These are phyloP conservation scores for Lordiphosa andalusiaca DNA, from an alignment of 2,888 invertebrate genomes.

Conservation along the genomic window DNA sequence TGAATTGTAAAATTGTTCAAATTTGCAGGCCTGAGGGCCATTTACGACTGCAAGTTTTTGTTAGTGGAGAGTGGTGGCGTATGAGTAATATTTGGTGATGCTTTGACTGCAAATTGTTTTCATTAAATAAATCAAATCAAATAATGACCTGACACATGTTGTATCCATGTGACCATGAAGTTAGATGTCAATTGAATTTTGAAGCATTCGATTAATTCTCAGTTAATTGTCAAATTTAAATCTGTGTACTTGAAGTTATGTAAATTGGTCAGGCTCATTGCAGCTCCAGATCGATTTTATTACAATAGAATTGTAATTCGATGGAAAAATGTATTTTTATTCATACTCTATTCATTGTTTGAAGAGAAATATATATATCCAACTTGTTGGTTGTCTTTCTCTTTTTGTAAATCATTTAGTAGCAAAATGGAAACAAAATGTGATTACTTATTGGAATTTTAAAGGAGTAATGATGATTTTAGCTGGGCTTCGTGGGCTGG, in stretches of 20 bases:
- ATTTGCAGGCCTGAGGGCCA: constrained; percentile 13
- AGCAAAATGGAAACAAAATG: too few relatives aligned
- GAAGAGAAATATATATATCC: too few relatives aligned
- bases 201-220: constrained; percentile 16
- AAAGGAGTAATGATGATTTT: too few relatives aligned
- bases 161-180: constrained; percentile 21
- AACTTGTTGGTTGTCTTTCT: too few relatives aligned
- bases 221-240: constrained; percentile 14
- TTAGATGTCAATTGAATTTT: constrained; percentile 11
- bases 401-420: too few relatives aligned
- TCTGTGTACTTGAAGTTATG: neutral
- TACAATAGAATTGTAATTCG: too few relatives aligned
- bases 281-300: too few relatives aligned
- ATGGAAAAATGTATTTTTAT: too few relatives aligned
- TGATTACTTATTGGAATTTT: too few relatives aligned
- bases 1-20: constrained; percentile 33
- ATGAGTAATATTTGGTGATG: constrained; percentile 27
- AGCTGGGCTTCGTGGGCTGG: too few relatives aligned
- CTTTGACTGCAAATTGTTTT: constrained; percentile 27
- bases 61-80: constrained; percentile 6
- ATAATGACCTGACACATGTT: neutral
- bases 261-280: neutral
- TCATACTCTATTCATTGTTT: too few relatives aligned
- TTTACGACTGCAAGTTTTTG: constrained; percentile 1
- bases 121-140: constrained; percentile 25